These are phyloP conservation scores for Drosophila kanapiae DNA, from an alignment of 1,140 invertebrate species.

Conservation along the genomic window DNA sequence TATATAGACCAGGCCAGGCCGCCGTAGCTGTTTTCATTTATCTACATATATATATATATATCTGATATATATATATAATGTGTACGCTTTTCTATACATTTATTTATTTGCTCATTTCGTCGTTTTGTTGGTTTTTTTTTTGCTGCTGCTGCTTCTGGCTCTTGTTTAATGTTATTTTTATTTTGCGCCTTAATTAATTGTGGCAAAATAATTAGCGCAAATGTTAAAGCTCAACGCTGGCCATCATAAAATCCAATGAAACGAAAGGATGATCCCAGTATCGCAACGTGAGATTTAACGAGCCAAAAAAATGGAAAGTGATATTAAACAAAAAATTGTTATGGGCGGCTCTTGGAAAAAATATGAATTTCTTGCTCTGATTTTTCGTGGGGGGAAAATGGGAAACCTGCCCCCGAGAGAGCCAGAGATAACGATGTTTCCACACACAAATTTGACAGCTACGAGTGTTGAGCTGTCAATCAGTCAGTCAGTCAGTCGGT, in stretches of 20 bases:
- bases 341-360: too few relatives aligned
- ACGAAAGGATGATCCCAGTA: slow-evolving; percentile 5
- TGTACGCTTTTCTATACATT: slow-evolving; percentile 16
- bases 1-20: slow-evolving; percentile 30
- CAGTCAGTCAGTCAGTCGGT: slow-evolving; percentile 63
- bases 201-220: slow-evolving; percentile 80
- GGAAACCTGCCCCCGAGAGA: too few relatives aligned
- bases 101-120: slow-evolving; percentile 37
- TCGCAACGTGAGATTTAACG: too few relatives aligned
- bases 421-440: slow-evolving; percentile 7
- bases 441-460: slow-evolving; percentile 73
- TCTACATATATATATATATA: slow-evolving; percentile 7
- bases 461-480: slow-evolving; percentile 83
- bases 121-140: neutral
- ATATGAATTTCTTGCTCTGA: neutral
- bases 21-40: slow-evolving; percentile 27
- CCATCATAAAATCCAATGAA: slow-evolving; percentile 66
- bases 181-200: slow-evolving; percentile 77
- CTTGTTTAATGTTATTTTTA: slow-evolving; percentile 65
- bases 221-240: slow-evolving; percentile 73
- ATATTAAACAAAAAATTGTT: neutral
- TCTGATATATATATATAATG: neutral
- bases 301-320: too few relatives aligned
- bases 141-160: slow-evolving; percentile 7
- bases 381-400: neutral